Percentiles rank a stretch among this genome's conserved stretches.
Evolutionary conservation across 64 coral and sea anemone species (phyloP).

Genomic region (Montipora foliosa): DNA sequence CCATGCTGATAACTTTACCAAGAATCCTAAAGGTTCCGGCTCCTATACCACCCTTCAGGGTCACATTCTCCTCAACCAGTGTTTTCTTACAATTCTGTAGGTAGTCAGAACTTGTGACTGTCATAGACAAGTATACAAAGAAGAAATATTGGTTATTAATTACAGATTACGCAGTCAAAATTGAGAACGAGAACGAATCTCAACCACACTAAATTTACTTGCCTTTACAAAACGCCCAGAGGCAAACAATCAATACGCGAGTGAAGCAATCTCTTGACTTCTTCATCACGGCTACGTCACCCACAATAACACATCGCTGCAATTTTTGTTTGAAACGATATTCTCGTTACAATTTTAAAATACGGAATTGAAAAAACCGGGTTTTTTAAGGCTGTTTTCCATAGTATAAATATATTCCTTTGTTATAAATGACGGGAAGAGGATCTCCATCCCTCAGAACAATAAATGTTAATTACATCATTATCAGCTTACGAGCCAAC

Average conservation of each 20-base stretch:
- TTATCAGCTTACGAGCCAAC: not conserved
- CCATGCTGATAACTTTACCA: conserved; percentile 96
- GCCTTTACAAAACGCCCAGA: conserved; percentile 23
- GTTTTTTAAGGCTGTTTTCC: conserved; percentile 20
- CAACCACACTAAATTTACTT: not conserved
- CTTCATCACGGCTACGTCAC: not conserved
- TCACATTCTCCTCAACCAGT: conserved; percentile 98
- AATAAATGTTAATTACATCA: conserved; percentile 49
- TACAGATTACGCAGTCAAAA: too few relatives aligned
- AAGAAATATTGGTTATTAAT: conserved; percentile 21
- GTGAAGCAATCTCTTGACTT: not conserved
- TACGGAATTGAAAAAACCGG: not conserved
- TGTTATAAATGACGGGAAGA: conserved; percentile 1
- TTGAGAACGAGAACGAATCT: not conserved
- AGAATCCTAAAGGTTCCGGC: conserved; percentile 97
- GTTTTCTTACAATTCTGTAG: conserved; percentile 96
- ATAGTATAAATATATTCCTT: conserved; percentile 34
- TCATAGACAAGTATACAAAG: conserved; percentile 19
- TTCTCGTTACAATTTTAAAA: not conserved
- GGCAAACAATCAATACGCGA: not conserved
- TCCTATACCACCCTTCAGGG: conserved; percentile 94
- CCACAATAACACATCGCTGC: conserved; percentile 2
- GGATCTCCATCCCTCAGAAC: conserved; percentile 3
- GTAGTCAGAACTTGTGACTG: conserved; percentile 53
- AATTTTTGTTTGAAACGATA: not conserved